Conservation (phyloP, 2,888 invertebrate genomes). For the Pardosa pseudoannulata region DNA sequence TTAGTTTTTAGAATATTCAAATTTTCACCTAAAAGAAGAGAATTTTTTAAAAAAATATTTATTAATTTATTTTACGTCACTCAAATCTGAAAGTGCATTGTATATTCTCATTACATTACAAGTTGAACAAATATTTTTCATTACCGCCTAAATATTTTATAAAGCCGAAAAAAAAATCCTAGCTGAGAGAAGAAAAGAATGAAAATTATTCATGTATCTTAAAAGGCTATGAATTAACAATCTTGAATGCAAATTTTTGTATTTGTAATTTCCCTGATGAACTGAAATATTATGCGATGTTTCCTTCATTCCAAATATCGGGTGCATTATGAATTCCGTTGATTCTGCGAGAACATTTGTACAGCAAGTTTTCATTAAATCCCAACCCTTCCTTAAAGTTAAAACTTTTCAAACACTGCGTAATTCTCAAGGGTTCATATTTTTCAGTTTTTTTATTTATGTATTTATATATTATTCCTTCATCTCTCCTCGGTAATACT, state of each 20-base stretch:
- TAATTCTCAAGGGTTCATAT: not conserved
- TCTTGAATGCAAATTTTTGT: conserved; percentile 8
- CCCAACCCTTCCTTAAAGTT: not conserved
- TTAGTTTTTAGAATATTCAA: no score
- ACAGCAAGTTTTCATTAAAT: conserved; percentile 11
- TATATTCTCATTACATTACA: no score
- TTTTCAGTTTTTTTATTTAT: not conserved
- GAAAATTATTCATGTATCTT: not conserved
- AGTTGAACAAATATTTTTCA: no score
- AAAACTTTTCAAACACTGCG: not conserved
- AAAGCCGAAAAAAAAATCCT: not conserved
- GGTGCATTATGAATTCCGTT: not conserved
- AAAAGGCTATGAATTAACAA: not conserved
- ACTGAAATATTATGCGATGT: not conserved
- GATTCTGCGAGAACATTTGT: not conserved
- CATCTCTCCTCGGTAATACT: not conserved
- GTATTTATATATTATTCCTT: not conserved
- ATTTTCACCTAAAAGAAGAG: no score
- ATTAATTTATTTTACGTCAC: no score
- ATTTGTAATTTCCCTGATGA: conserved; percentile 16
- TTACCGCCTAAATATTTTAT: no score
- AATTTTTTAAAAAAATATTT: no score
- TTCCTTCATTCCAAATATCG: not conserved
- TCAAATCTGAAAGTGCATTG: no score
- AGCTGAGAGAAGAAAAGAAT: not conserved